Base-by-base conservation (phyloP, 2,113 vertebrate genomes). In the Rhinichthys klamathensis region DNA sequence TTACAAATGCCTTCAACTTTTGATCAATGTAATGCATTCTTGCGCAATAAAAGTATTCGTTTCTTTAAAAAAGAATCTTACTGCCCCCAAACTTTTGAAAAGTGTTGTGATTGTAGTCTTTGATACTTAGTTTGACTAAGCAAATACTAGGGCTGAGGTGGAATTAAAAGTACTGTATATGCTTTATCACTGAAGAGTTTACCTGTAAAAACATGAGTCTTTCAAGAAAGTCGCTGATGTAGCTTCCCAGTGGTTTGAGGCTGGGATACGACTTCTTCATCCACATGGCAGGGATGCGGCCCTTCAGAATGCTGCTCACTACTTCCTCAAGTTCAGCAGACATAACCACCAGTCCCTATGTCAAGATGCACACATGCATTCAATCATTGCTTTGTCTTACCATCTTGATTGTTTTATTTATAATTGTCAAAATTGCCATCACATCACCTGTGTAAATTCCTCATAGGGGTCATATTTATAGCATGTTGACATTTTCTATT, bases 201-300 rank as follows among this genome's bases (percentile, higher is more conserved):
- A 97, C 97, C 96, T 97, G 93, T 72, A 98, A 91, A 93, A 97
- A 97, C 70, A 88, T 92, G 5, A 98, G 92, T 77, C 97, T 92
- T 11, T 94, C 88, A 56, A 98, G 93, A 88, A 97, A 97, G 92
- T 97, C 96, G 3, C 85, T 96, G 86, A 97, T 88, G 2, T 96
- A 97, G 90, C 96, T 95, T 82, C 97, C 96, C 38, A 97, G 94
- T 0, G 96, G 94, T 89, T 97, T 98, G 72, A 97, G 96, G 91
- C 96, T 97, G 76, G 96, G 96, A 86, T 97, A 97, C 2, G 96
- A 97, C 89, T 96, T 97, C 21, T 90, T 95, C 95, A 97, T 96
- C 96, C 97, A 97, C 91, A 95, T 94, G 30, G 83, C 95, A 6
- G 96, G 96, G 78, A 96, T 94, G 74, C 94, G 95, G 61, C 96